Evolutionary conservation across 2,797 vertebrate genomes (phyloP), one percentile per base, ranked within the genome.

Genomic region (Macroramphosus scolopax): DNA sequence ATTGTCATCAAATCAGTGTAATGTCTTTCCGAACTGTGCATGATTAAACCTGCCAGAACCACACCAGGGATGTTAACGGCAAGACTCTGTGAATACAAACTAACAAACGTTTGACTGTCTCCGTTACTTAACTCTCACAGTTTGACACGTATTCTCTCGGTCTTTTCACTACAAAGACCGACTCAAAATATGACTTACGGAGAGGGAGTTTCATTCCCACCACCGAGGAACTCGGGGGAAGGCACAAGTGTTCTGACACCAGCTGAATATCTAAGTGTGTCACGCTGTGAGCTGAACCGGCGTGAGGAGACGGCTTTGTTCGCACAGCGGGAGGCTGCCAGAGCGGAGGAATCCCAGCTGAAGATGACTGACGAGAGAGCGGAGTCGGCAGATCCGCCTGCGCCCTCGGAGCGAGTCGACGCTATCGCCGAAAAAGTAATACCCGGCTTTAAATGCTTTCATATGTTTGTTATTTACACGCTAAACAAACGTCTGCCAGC

Each of bases 1-100:
- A 72, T 38, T 66, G 74, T 72, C 75, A 81, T 75, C 72, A 79
- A 81, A 76, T 79, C 62, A 68, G 53, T 37, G 34, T 17, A 16
- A 49, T 39, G 68, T 63, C 58, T 71, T 75, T 75, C 43, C n/a
- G 5, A 17, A 50, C 57, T n/a, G n/a, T n/a, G n/a, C 59, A 54
- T 44, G 56, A 28, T 32, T 54, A 42, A 44, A 74, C 22, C 45
- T 47, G 51, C 38, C 55, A 54, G 51, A 70, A 73, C 55, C 46
- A 64, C 72, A 53, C 31, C 17, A 20, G 52, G 38, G 65, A 62
- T 11, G n/a, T 64, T 60, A 54, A 52, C 22, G 29, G 41, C 15
- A 42, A 43, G 43, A 33, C 33, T 53, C 36, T 51, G 46, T 14
- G 31, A 68, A 47, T 8, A 30, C n/a, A 14, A 54, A 55, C 63